phyloP scores from a whole-genome alignment of 2,113 vertebrate genomes.

The Ceyx cyanopectus region DNA sequence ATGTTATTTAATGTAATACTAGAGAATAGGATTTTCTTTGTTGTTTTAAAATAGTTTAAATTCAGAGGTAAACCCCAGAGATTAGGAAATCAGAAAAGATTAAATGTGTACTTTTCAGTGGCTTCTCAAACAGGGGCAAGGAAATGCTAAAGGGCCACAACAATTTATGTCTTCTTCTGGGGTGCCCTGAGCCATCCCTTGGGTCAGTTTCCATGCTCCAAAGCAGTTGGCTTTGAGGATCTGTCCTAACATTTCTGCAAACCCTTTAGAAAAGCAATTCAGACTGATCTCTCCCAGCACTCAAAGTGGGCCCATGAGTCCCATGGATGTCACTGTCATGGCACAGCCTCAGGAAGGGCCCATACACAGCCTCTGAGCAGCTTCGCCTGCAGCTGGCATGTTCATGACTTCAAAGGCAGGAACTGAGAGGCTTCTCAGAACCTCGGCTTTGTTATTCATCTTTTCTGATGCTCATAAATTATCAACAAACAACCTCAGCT shows the following conservation, averaged over 20 bases:
- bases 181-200: background rate
- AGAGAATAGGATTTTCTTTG: background rate
- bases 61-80: background rate
- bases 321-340: background rate
- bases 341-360: background rate
- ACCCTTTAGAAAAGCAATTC: background rate
- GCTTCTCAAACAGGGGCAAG: background rate
- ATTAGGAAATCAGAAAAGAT: background rate
- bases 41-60: background rate
- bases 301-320: fast-evolving
- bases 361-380: fast-evolving
- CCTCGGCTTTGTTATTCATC: constrained; percentile 59
- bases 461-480: constrained; percentile 71
- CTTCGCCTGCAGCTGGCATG: background rate
- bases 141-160: background rate
- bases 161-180: background rate
- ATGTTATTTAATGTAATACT: background rate
- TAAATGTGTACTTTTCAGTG: background rate
- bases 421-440: constrained; percentile 33
- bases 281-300: fast-evolving
- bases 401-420: constrained; percentile 63
- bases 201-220: background rate
- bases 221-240: background rate
- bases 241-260: background rate
- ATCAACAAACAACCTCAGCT: constrained; percentile 67